Conservation (phyloP, 1,140 invertebrate genomes). For the Euglossa dilemma region DNA sequence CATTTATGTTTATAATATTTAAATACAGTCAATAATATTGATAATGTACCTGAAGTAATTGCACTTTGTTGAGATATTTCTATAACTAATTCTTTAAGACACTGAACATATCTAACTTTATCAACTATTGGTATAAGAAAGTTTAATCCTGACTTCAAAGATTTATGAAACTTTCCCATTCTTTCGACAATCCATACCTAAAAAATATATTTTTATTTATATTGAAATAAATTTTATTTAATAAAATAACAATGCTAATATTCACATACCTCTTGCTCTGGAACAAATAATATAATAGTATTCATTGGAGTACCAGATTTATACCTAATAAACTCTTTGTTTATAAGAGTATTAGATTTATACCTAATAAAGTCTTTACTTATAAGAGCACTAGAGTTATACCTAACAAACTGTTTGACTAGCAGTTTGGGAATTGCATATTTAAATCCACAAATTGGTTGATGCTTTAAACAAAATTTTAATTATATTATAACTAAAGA, state of each 20-base stretch:
- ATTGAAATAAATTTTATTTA: neutral
- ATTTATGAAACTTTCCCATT: constrained; percentile 98
- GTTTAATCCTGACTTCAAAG: constrained; percentile 97
- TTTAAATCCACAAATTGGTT: constrained; percentile 57
- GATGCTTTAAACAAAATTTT: constrained; percentile 67
- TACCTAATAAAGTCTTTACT: no score
- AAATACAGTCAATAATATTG: neutral
- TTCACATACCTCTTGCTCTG: constrained; percentile 95
- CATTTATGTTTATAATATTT: neutral
- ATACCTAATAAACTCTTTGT: constrained; percentile 78
- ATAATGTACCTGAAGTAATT: constrained; percentile 90
- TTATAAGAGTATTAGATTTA: constrained; percentile 88
- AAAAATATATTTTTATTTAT: constrained; percentile 40
- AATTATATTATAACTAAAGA: neutral
- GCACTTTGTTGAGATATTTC: constrained; percentile 99
- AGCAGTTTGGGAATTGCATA: constrained; percentile 50
- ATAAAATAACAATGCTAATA: neutral
- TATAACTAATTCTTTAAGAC: constrained; percentile 99
- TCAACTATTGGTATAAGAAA: constrained; percentile 96
- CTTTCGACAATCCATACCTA: constrained; percentile 99
- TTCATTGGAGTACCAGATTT: constrained; percentile 92
- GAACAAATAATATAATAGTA: constrained; percentile 98
- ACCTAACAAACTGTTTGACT: constrained; percentile 75
- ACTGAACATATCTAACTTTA: constrained; percentile 98
- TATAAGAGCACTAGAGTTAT: constrained; percentile 88